phyloP scores from a whole-genome alignment of 1,140 invertebrate genomes.

The Tetramorium simillimum region DNA sequence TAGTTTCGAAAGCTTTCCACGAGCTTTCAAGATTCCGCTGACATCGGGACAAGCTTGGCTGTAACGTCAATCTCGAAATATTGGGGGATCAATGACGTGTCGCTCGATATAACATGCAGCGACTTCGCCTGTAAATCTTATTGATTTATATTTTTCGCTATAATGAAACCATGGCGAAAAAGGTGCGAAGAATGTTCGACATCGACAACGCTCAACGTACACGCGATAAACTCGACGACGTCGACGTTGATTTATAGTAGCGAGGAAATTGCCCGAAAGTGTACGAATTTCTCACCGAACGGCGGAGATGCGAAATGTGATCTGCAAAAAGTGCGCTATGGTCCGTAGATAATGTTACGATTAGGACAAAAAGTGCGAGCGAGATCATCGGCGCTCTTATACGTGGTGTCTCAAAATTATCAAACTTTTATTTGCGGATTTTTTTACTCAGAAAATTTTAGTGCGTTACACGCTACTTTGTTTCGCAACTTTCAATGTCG shows the following conservation, averaged over 20 bases:
- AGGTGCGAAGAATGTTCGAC: slow-evolving; percentile 62
- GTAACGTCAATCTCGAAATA: slow-evolving; percentile 58
- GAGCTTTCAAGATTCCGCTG: slow-evolving; percentile 34
- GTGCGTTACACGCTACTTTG: neutral
- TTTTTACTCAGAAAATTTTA: neutral
- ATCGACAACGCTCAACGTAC: slow-evolving; percentile 60
- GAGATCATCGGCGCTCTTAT: slow-evolving; percentile 29
- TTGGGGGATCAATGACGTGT: slow-evolving; percentile 53
- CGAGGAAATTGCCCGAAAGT: slow-evolving; percentile 75
- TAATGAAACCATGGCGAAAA: slow-evolving; percentile 55
- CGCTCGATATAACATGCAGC: slow-evolving; percentile 49
- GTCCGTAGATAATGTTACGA: slow-evolving; percentile 68
- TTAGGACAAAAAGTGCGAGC: slow-evolving; percentile 58
- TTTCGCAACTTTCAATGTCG: neutral
- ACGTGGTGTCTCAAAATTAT: slow-evolving; percentile 29
- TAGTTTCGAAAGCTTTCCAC: slow-evolving; percentile 32
- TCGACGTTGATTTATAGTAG: slow-evolving; percentile 73
- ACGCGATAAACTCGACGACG: slow-evolving; percentile 69
- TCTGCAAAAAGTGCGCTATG: slow-evolving; percentile 66
- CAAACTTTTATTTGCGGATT: neutral
- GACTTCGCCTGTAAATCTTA: slow-evolving; percentile 54
- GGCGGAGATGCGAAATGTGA: slow-evolving; percentile 69
- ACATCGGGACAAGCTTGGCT: slow-evolving; percentile 53
- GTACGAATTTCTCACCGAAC: slow-evolving; percentile 72
- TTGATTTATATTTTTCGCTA: slow-evolving; percentile 62